Conservation (phyloP, 2,113 vertebrate genomes). For the Siniperca chuatsi region DNA sequence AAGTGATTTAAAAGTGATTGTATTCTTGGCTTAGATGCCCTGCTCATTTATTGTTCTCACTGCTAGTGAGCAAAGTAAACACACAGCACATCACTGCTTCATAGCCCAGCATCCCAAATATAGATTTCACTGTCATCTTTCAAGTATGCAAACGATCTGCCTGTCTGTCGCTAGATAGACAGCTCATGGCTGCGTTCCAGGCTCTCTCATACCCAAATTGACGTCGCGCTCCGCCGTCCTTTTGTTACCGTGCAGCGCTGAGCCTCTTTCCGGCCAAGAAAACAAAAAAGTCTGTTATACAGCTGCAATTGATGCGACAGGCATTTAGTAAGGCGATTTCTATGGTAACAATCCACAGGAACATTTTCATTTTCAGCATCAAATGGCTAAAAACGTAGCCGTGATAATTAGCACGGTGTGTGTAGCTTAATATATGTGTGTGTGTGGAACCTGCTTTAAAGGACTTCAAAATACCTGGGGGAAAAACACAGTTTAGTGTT, state of each 20-base stretch:
- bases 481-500: slow-evolving; percentile 69
- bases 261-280: slow-evolving; percentile 53
- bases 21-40: background rate
- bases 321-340: slow-evolving; percentile 73
- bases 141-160: slow-evolving; percentile 63
- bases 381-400: slow-evolving; percentile 72
- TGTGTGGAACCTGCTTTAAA: slow-evolving; percentile 69
- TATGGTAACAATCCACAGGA: slow-evolving; percentile 78
- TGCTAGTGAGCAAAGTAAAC: slow-evolving; percentile 33
- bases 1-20: background rate
- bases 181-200: slow-evolving; percentile 69
- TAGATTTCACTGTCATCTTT: slow-evolving; percentile 71
- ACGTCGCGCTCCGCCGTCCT: slow-evolving; percentile 52
- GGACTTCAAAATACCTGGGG: slow-evolving; percentile 77
- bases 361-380: slow-evolving; percentile 79
- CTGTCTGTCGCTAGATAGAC: slow-evolving; percentile 54
- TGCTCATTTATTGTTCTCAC: slow-evolving; percentile 32
- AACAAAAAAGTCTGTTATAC: slow-evolving; percentile 72
- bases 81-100: slow-evolving; percentile 62
- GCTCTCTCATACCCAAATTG: slow-evolving; percentile 71
- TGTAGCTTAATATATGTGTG: slow-evolving; percentile 51
- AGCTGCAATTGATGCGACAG: slow-evolving; percentile 65
- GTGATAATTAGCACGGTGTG: slow-evolving; percentile 77
- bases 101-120: slow-evolving; percentile 54
- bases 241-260: slow-evolving; percentile 67